Base-by-base conservation (phyloP, 2,797 vertebrate genomes). In the Gymnoscopelus braueri region DNA sequence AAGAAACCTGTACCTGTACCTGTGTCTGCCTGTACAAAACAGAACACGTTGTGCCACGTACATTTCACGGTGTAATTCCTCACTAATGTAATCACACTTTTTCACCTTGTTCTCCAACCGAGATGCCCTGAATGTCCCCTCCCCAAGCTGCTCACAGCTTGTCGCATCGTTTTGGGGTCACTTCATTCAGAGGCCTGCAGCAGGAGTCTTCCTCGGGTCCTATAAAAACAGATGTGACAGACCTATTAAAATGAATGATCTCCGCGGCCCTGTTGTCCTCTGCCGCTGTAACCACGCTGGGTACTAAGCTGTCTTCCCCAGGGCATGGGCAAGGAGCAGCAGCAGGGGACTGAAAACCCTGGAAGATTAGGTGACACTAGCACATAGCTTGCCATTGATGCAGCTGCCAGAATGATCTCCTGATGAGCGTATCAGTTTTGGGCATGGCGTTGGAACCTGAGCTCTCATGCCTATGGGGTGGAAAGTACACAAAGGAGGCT, bases 191-290 rank as follows among this genome's bases (percentile, higher is more conserved):
- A 68, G 80, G 79, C 85, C 88, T 71, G 82, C 73, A 87, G 89
- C 84, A 72, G 75, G 77, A 86, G 82, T 86, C 81, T 77, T 83
- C 88, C 74, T 71, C 85, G 77, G 90, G 89, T 89, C 89, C 88
- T 44, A 44, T 44, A 90, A 94, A 95, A 91, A 93, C 91, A 93
- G 93, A 86, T 87, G 91, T 93, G 90, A 92, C 90, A 89, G 89
- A 89, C 91, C 84, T 92, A 93, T 77, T 88, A 93, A 93, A 94
- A 29, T 94, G 93, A 95, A 91, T 92, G 94, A 93, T 91, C 91
- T 90, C 86, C 60, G 63, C 81, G 78, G 79, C 79, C 89, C 80
- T 49, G 76, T 75, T 80, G 77, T 75, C 80, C 82, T 82, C 78
- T 79, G 71, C 83, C 19, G 65, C 84, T 71, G 71, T 29, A 75